Evolutionary conservation across 2,888 invertebrate species (phyloP).

Genomic region (Sarcophaga caerulescens): DNA sequence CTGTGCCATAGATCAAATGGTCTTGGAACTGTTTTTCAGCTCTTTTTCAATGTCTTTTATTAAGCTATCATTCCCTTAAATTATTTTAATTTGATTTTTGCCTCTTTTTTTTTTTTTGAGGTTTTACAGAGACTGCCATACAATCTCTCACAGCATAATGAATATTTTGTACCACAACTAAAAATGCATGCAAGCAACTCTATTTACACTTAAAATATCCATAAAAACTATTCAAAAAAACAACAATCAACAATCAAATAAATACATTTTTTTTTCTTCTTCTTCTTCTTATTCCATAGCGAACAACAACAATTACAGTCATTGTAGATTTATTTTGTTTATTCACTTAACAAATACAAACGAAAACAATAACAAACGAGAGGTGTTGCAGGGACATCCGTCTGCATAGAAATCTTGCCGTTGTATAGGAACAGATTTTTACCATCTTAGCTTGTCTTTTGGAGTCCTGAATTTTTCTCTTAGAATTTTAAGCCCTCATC

Average conservation of each 20-base stretch:
- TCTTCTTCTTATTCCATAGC: neutral
- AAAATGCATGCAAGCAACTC: constrained; percentile 29
- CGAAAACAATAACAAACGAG: constrained; percentile 16
- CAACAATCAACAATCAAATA: constrained; percentile 49
- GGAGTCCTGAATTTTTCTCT: too few relatives aligned
- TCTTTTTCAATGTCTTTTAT: too few relatives aligned
- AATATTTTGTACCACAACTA: constrained; percentile 25
- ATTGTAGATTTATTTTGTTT: constrained; percentile 5
- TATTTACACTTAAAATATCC: constrained; percentile 49
- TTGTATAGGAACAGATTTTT: too few relatives aligned
- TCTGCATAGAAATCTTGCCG: too few relatives aligned
- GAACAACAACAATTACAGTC: constrained; percentile 40
- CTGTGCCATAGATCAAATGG: too few relatives aligned
- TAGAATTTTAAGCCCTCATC: too few relatives aligned
- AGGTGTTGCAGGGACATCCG: too few relatives aligned
- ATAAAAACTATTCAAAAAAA: constrained; percentile 41
- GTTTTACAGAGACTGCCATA: constrained; percentile 37
- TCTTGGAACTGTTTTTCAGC: too few relatives aligned
- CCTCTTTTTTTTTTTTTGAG: constrained; percentile 18
- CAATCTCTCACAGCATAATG: constrained; percentile 46
- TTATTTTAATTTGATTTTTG: neutral
- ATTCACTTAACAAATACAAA: constrained; percentile 30
- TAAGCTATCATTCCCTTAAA: neutral
- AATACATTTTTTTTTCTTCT: constrained; percentile 28
- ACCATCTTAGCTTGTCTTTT: too few relatives aligned